Conservation (phyloP, 2,113 vertebrate species). For the zebrafish (Danio rerio) region GRCz12tu NC_133181.1:30379501-30380000, state of each 20-base stretch:
- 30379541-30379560: constrained; percentile 57
- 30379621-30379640: constrained; percentile 46
- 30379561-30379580: constrained; percentile 51
- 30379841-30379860: constrained; percentile 67
- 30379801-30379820: constrained; percentile 79
- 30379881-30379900: constrained; percentile 73
- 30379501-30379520: no score
- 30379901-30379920: constrained; percentile 33
- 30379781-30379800: constrained; percentile 71
- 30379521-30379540: no score
- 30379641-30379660: constrained; percentile 56
- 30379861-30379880: constrained; percentile 76
- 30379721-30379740: constrained; percentile 73
- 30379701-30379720: constrained; percentile 62
- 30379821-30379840: constrained; percentile 75
- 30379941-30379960: background rate
- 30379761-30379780: constrained; percentile 54
- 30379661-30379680: constrained; percentile 72
- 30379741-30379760: constrained; percentile 73
- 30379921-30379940: background rate
- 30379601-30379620: constrained; percentile 47
- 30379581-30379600: constrained; percentile 40
- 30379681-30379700: constrained; percentile 75
- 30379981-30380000: no score
- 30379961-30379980: no score